These are phyloP conservation scores for Paedocypris sp. DNA, from an alignment of 2,113 vertebrate genomes.

Conservation along the genomic window DNA sequence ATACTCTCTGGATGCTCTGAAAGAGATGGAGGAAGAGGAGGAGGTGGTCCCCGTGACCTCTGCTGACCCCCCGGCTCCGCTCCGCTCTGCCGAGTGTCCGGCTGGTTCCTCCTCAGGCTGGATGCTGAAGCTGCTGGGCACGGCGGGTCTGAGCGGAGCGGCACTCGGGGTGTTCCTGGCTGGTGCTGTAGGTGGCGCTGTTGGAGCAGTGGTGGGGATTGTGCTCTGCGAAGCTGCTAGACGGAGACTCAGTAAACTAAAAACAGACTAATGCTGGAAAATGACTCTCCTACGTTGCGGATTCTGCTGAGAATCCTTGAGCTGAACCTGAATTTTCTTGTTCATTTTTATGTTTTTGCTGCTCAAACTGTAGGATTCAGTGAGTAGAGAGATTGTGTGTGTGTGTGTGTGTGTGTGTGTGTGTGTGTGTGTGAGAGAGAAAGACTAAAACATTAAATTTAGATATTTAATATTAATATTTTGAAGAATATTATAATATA, in stretches of 20 bases:
- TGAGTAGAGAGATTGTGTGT: no score
- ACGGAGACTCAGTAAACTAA: constrained; percentile 39
- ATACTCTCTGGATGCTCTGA: constrained; percentile 30
- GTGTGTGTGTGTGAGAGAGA: no score
- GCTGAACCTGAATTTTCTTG: no score
- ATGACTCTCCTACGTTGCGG: no score
- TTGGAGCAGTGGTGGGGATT: constrained; percentile 52
- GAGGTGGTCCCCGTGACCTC: constrained; percentile 41
- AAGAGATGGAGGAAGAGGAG: constrained; percentile 41
- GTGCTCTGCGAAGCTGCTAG: constrained; percentile 48
- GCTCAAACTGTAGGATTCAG: no score
- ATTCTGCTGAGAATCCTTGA: no score
- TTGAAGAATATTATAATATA: no score
- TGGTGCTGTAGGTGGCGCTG: constrained; percentile 52
- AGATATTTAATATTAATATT: no score
- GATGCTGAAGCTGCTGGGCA: constrained; percentile 43
- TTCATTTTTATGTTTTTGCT: no score
- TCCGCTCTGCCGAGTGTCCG: constrained; percentile 43
- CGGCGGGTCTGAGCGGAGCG: constrained; percentile 52
- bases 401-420: no score
- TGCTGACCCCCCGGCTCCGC: constrained; percentile 32
- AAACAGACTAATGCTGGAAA: constrained; percentile 14
- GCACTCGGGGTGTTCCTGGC: constrained; percentile 51
- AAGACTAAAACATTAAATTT: no score
- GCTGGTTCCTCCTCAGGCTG: constrained; percentile 25